A percentile compares a stretch with the other conserved stretches of the same genome.
Evolutionary conservation across 2,888 invertebrate genomes (phyloP).

Genomic region (Cephus pygmeus): DNA sequence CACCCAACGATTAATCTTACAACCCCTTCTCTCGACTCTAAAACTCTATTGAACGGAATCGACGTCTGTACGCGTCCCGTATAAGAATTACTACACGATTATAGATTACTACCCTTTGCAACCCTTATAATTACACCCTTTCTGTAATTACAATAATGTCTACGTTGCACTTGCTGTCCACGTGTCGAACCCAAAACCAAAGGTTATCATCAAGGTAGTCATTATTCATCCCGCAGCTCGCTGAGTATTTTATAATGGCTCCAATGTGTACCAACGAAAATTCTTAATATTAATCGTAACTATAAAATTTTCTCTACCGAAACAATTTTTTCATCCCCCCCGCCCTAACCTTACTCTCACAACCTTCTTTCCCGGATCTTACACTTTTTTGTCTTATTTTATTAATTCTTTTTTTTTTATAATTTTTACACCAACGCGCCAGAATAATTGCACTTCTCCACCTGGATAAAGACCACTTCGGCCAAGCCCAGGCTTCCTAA

Average conservation of each 20-base stretch:
- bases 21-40: not conserved
- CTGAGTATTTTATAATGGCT: not conserved
- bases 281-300: not conserved
- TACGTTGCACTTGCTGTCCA: not conserved
- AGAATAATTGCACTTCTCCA: conserved; percentile 1
- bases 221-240: not conserved
- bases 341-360: not conserved
- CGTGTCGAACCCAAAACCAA: not conserved
- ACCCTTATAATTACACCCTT: not conserved
- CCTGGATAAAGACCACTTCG: not conserved
- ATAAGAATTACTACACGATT: not conserved
- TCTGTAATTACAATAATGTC: not conserved
- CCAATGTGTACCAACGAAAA: not conserved
- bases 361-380: not conserved
- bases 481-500: not conserved
- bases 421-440: not conserved
- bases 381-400: not conserved
- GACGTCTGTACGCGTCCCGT: not conserved
- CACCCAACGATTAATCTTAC: not conserved
- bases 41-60: not conserved
- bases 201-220: not conserved
- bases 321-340: not conserved
- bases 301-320: not conserved
- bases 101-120: not conserved
- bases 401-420: not conserved